Evolutionary conservation across 2,113 vertebrate species (phyloP), one percentile per base, ranked within the genome.

Genomic region (Grantiella picta): DNA sequence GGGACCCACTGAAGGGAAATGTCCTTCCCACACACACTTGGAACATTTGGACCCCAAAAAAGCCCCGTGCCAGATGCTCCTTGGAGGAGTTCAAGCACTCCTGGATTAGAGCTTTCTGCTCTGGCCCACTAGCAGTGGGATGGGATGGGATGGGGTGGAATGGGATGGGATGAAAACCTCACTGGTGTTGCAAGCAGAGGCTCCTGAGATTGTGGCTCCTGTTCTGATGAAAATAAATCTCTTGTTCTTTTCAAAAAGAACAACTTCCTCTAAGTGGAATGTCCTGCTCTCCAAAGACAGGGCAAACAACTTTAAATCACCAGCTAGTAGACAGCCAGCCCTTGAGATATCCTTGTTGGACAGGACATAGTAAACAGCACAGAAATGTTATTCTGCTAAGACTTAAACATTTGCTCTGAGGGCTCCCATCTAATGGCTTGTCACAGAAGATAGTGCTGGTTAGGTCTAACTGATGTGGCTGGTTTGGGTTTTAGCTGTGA

Each of bases 311-410:
- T 5, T 85, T 93, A 90, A 86, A 82, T 82, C 71, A 57, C 60
- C 75, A 60, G 64, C 47, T 81, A 61, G 82, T 20, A 78, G 52
- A 28, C 24, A 86, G 61, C 53, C 80, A 78, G 52, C 49, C 40
- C 91, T 90, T 20, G 22, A 91, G 72, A 79, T 63, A 36, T n/a
- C 53, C 4, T n/a, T 85, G 80, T 65, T 86, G 94, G 92, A 90
- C 95, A 96, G 53, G 84, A 66, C 63, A 40, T 71, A 92, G 82
- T 91, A 94, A 97, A 94, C 25, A 44, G 95, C 73, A 82, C 93
- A 96, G 80, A 69, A 79, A 89, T 63, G 60, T 50, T 82, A 25
- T 21, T 80, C 75, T 93, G 57, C 45, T 91, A 47, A 70, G 73
- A 14, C 57, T 86, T 77, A 69, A 95, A 77, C 40, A 72, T 72